Conservation (phyloP, 2,113 vertebrate genomes). For the Furnarius figulus region DNA sequence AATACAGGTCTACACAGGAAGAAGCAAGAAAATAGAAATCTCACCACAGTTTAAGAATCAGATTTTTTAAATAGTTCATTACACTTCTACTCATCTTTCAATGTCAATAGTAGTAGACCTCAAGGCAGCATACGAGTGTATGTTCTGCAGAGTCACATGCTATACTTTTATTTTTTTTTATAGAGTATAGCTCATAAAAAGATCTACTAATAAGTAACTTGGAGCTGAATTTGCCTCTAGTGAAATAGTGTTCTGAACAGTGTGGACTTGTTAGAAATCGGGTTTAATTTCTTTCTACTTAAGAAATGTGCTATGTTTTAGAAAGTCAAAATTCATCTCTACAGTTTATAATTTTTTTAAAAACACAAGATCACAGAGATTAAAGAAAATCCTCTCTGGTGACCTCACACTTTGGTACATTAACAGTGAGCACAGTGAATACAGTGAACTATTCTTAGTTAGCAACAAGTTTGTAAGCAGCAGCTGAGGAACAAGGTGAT, state of each 20-base stretch:
- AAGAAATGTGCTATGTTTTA: neutral
- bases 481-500: neutral
- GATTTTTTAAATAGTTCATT: neutral
- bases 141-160: neutral
- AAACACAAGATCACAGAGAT: neutral
- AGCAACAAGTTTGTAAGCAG: neutral
- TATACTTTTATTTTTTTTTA: neutral
- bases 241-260: neutral
- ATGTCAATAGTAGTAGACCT: neutral
- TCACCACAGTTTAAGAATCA: neutral
- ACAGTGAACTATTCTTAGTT: neutral
- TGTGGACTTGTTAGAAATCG: neutral
- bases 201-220: neutral
- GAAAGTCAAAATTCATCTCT: neutral
- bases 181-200: neutral
- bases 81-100: neutral
- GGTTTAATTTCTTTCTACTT: neutral
- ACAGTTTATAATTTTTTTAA: neutral
- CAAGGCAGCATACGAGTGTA: neutral
- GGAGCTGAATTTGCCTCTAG: neutral
- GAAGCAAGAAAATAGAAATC: neutral
- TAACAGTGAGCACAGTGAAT: neutral
- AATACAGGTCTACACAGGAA: neutral
- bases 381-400: neutral
- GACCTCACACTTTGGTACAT: neutral